These are phyloP conservation scores for Babylonia areolata DNA, from an alignment of 1,140 invertebrate species.

Conservation along the genomic window DNA sequence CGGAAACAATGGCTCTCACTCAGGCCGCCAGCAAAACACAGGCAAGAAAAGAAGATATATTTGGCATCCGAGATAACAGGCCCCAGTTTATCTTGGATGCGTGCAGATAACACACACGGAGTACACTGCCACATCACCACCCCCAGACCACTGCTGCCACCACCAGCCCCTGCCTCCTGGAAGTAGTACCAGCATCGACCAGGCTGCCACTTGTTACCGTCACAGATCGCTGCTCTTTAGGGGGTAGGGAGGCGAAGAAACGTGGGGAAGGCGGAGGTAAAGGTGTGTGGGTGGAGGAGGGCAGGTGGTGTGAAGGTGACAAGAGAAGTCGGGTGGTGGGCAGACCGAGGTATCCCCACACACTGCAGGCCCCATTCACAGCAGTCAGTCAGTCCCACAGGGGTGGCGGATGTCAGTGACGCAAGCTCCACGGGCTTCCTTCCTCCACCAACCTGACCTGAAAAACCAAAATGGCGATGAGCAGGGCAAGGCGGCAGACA, in stretches of 20 bases:
- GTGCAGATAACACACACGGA: not conserved
- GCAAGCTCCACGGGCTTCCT: not conserved
- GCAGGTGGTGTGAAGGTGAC: too few relatives aligned
- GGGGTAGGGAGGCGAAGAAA: too few relatives aligned
- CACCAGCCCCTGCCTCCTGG: not conserved
- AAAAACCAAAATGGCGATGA: conserved; percentile 40
- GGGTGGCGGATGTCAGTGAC: too few relatives aligned
- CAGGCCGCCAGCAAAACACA: not conserved
- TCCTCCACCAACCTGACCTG: conserved; percentile 14
- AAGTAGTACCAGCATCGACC: not conserved
- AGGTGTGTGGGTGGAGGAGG: too few relatives aligned
- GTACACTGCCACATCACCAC: not conserved
- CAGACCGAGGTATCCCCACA: too few relatives aligned
- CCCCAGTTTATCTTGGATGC: not conserved
- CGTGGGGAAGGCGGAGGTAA: too few relatives aligned
- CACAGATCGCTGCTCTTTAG: not conserved
- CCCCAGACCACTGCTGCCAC: not conserved
- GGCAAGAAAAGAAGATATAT: not conserved
- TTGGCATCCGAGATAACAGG: conserved; percentile 6
- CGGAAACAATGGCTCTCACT: not conserved
- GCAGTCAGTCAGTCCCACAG: too few relatives aligned
- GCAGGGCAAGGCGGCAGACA: conserved; percentile 16
- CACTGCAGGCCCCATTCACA: too few relatives aligned
- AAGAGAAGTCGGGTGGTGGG: too few relatives aligned
- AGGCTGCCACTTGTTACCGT: not conserved